Percentiles rank a stretch among this genome's conserved stretches.
phyloP scores from a whole-genome alignment of 2,888 invertebrate species.

The Hymenopus coronatus region DNA sequence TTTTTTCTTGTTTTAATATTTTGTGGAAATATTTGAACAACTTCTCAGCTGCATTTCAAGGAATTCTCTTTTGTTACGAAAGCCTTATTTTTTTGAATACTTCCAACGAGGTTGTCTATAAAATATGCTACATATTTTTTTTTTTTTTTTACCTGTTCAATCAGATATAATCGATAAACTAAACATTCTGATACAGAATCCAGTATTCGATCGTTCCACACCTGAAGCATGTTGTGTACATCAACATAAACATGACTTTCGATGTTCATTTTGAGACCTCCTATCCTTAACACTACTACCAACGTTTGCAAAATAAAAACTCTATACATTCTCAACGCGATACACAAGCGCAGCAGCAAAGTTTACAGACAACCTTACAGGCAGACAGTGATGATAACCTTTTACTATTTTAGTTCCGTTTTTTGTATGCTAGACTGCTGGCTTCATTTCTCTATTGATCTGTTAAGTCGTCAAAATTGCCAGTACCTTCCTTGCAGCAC shows the following conservation, averaged over 20 bases:
- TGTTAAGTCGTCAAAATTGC: conserved; percentile 40
- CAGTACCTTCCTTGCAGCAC: conserved; percentile 52
- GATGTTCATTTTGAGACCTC: not conserved
- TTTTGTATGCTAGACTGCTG: conserved; percentile 12
- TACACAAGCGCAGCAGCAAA: conserved; percentile 10
- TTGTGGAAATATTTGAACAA: conserved; percentile 7
- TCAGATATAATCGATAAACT: not conserved
- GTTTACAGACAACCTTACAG: conserved; percentile 17
- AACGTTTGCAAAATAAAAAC: not conserved
- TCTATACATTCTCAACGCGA: not conserved
- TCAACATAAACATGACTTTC: conserved; percentile 6
- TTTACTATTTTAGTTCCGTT: not conserved
- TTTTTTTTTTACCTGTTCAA: not conserved
- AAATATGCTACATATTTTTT: not conserved
- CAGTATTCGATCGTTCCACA: not conserved
- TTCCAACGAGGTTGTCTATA: conserved; percentile 16
- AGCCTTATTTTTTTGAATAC: conserved; percentile 1
- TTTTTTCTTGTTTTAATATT: conserved; percentile 8
- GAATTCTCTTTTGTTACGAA: not conserved
- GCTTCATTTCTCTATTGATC: conserved; percentile 7
- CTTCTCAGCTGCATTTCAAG: conserved; percentile 10
- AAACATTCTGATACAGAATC: not conserved
- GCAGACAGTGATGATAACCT: not conserved
- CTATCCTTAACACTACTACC: not conserved
- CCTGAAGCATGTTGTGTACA: not conserved